Evolutionary conservation across 1,140 invertebrate species (phyloP), one percentile per base, ranked within the genome.

Genomic region (Nephotettix cincticeps): DNA sequence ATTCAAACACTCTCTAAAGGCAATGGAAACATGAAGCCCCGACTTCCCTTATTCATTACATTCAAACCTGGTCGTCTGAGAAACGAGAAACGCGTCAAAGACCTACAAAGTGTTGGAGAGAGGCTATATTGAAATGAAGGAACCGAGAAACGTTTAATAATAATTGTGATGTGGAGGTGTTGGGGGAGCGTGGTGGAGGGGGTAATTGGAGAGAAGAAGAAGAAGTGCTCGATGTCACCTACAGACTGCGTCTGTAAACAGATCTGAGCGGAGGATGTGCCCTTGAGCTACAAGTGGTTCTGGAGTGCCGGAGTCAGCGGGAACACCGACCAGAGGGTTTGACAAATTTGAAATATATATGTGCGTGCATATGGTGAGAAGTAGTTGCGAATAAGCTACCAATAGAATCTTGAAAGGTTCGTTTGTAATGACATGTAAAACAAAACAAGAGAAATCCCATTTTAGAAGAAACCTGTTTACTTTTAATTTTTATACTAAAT

Each of bases 201-300:
- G 68, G 56, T 61, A 61, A 61, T 61, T 61, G 56, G 32, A 36
- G 47, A 4, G 47, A 51, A 51, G 47, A 29, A 11, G 47, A 54
- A 54, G 47, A 54, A 54, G 56, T 61, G 56, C 56, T 61, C 56
- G 21, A 61, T 25, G 56, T 61, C 56, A 61, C 56, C 56, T 9
- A 13, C 56, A 61, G 56, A 4, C 6, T 11, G 6, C 6, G 14
- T 61, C 25, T 25, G 56, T 61, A 61, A 61, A 61, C 56, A 61
- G 56, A 61, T 61, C 56, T 19, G 6, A n/a, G 47, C 23, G 21
- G 21, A 9, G 56, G 28, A 61, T 61, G 56, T 61, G 56, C 23
- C 25, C 56, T 61, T 27, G 21, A 61, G 25, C 4, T 21, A 51
- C 47, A 51, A 51, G 47, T 9, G 47, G 47, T n/a, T 3, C 14